Conservation (phyloP, 2,113 vertebrate genomes). For the Pao palembangensis region DNA sequence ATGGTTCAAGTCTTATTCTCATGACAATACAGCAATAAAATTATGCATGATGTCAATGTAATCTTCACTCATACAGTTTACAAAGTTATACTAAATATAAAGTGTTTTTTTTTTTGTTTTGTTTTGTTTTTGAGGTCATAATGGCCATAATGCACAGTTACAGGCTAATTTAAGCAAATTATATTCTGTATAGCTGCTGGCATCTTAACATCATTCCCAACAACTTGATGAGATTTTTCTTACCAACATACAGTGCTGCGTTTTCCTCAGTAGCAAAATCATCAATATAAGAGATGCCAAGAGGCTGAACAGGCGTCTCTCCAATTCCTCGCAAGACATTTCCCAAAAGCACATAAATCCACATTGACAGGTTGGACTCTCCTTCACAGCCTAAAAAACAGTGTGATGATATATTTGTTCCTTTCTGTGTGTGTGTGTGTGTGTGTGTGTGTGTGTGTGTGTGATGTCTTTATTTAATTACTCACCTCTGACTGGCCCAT, state of each 20-base stretch:
- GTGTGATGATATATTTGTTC: background rate
- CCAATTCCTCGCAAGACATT: slow-evolving; percentile 89
- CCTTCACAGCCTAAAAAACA: slow-evolving; percentile 75
- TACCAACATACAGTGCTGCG: slow-evolving; percentile 90
- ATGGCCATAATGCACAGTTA: too few relatives aligned
- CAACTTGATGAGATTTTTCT: slow-evolving; percentile 25
- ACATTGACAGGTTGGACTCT: slow-evolving; percentile 82
- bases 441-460: background rate
- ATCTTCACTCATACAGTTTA: too few relatives aligned
- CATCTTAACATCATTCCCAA: background rate
- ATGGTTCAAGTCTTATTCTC: too few relatives aligned
- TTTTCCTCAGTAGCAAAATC: slow-evolving; percentile 88
- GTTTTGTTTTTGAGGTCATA: too few relatives aligned
- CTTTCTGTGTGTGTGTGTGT: background rate
- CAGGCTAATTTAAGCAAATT: too few relatives aligned
- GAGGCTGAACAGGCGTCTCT: slow-evolving; percentile 86
- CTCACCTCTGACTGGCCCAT: slow-evolving; percentile 56
- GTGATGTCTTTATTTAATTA: background rate
- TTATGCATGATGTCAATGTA: too few relatives aligned
- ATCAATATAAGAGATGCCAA: slow-evolving; percentile 90
- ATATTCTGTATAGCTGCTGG: too few relatives aligned
- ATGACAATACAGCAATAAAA: too few relatives aligned
- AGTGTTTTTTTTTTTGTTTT: too few relatives aligned
- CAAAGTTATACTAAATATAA: too few relatives aligned
- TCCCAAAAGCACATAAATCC: slow-evolving; percentile 86